phyloP scores from a whole-genome alignment of 1,140 invertebrate genomes.

The Meloidogyne floridensis region DNA sequence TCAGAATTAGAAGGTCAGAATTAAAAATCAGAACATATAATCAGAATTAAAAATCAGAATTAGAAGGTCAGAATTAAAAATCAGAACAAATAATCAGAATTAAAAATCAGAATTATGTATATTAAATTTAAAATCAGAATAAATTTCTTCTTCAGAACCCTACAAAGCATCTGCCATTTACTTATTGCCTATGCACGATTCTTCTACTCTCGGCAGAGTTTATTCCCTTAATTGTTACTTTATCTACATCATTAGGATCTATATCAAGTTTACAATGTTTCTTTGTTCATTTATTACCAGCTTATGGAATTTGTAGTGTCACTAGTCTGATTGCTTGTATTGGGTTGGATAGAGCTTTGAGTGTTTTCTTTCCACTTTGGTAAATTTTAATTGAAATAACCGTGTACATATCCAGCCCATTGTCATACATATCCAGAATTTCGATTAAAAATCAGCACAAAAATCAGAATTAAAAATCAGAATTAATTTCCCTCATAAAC shows the following conservation, averaged over 20 bases:
- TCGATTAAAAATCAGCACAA: too few species aligned
- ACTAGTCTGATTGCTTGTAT: neutral
- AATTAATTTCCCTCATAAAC: neutral
- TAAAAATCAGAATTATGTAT: too few species aligned
- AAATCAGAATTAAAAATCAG: neutral
- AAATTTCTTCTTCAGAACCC: neutral
- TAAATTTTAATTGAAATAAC: neutral
- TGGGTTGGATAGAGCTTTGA: neutral
- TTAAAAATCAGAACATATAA: too few species aligned
- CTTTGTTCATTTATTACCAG: neutral
- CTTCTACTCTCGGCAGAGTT: neutral
- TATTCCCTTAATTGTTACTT: neutral
- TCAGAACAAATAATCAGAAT: too few species aligned
- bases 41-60: too few species aligned
- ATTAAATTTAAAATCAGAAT: too few species aligned
- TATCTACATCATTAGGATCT: neutral
- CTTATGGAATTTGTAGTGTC: neutral
- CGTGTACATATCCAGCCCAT: too few species aligned
- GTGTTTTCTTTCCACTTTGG: neutral
- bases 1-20: too few species aligned
- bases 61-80: too few species aligned
- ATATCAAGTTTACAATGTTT: neutral
- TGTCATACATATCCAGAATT: too few species aligned
- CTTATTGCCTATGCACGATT: neutral
- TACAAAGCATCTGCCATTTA: neutral